phyloP scores from a whole-genome alignment of 1,140 invertebrate genomes.

The Neodiprion virginianus region DNA sequence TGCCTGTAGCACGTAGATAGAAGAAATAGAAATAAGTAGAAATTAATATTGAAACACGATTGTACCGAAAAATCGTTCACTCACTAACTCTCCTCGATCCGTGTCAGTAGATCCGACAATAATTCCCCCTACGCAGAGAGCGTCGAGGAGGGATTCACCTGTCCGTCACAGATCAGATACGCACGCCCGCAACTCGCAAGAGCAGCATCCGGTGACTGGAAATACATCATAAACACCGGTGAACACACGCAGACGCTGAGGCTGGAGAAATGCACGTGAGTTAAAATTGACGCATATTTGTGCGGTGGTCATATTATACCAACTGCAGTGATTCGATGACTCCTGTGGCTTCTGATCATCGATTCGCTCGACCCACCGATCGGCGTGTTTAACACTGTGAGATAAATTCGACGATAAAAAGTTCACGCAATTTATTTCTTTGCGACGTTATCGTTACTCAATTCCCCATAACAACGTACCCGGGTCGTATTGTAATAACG shows the following conservation, averaged over 20 bases:
- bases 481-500: background rate
- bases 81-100: too few species aligned
- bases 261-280: constrained; percentile 84
- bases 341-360: background rate
- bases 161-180: constrained; percentile 84
- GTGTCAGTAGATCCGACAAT: constrained; percentile 63
- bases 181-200: constrained; percentile 82
- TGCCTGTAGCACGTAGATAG: too few species aligned
- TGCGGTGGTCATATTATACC: constrained; percentile 15
- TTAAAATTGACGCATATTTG: constrained; percentile 29
- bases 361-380: background rate
- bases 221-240: constrained; percentile 86
- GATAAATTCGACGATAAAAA: background rate
- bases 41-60: too few species aligned
- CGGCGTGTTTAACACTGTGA: background rate
- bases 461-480: background rate
- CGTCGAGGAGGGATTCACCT: constrained; percentile 75
- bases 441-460: background rate
- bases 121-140: constrained; percentile 44
- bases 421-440: background rate
- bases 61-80: too few species aligned
- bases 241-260: constrained; percentile 85
- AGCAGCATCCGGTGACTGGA: constrained; percentile 83
- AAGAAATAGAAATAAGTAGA: too few species aligned
- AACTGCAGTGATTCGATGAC: background rate